Percentiles rank a stretch among this genome's conserved stretches.
Evolutionary conservation across 2,113 vertebrate species (phyloP).

Genomic region (Microcebus tavaratra): DNA sequence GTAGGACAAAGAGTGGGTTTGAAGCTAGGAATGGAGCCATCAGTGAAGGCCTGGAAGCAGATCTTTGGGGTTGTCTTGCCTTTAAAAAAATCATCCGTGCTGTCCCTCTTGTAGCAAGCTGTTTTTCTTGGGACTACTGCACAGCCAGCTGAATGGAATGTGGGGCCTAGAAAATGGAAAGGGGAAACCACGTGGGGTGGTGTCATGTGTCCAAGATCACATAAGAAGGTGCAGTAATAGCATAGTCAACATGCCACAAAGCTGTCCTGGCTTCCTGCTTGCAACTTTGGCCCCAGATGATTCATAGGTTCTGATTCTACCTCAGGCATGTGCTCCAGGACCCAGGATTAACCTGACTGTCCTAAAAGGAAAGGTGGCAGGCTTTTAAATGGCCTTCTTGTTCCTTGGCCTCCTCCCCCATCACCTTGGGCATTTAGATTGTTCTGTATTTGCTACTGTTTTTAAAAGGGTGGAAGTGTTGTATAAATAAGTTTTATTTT

Average conservation of each 20-base stretch:
- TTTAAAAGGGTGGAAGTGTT: not conserved
- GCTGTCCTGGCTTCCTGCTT: not conserved
- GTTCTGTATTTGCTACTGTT: not conserved
- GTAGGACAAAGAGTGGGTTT: not conserved
- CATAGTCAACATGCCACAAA: not conserved
- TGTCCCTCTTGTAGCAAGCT: not conserved
- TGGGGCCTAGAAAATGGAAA: conserved; percentile 51
- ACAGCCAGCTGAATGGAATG: not conserved
- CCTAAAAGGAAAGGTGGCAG: not conserved
- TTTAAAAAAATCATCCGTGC: not conserved
- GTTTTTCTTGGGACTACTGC: conserved; percentile 34
- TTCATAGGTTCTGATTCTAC: not conserved
- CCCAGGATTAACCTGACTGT: not conserved
- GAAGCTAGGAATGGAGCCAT: not conserved
- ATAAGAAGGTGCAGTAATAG: conserved; percentile 31
- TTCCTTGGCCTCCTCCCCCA: not conserved
- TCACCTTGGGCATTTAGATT: not conserved
- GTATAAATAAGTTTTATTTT: not conserved
- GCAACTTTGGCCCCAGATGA: not conserved
- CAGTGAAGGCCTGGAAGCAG: not conserved
- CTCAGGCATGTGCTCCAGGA: not conserved
- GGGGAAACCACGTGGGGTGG: conserved; percentile 32
- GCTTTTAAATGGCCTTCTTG: not conserved
- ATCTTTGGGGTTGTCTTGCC: not conserved
- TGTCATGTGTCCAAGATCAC: conserved; percentile 42